Percentiles rank a stretch among this genome's conserved stretches.
Evolutionary conservation across 2,888 invertebrate genomes (phyloP).

Genomic region (Amphipyra tragopoginis): DNA sequence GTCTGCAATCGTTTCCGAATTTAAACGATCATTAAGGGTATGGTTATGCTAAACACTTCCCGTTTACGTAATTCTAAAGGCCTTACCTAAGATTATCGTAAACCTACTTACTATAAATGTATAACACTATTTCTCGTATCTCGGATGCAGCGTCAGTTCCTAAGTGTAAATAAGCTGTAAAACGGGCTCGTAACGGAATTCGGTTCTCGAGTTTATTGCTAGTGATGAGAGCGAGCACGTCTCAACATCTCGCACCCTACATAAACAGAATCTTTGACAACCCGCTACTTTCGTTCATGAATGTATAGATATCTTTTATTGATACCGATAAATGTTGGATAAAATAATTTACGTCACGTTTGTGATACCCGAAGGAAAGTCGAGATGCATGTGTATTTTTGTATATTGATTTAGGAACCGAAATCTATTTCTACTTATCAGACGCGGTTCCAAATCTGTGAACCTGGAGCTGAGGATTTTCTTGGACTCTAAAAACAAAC

Average conservation of each 20-base stretch:
- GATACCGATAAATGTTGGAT: constrained; percentile 11
- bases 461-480: too few relatives aligned
- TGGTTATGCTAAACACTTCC: constrained; percentile 1
- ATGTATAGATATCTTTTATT: constrained; percentile 19
- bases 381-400: neutral
- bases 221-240: constrained; percentile 53
- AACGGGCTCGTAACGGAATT: constrained; percentile 65
- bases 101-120: constrained; percentile 20
- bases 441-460: too few relatives aligned
- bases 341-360: constrained; percentile 12
- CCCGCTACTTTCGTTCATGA: constrained; percentile 28
- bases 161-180: constrained; percentile 62
- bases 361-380: neutral
- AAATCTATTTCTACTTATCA: neutral
- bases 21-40: constrained; percentile 5
- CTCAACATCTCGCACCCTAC: constrained; percentile 38
- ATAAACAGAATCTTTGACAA: constrained; percentile 45
- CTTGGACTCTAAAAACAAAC: too few relatives aligned
- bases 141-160: constrained; percentile 31
- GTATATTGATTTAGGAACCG: neutral
- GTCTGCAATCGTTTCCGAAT: neutral
- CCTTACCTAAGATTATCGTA: constrained; percentile 16
- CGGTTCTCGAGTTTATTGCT: constrained; percentile 64
- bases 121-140: constrained; percentile 19
- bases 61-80: constrained; percentile 6